Evolutionary conservation across 2,797 vertebrate species (phyloP), one percentile per base, ranked within the genome.

Genomic region (Hydrophis major): DNA sequence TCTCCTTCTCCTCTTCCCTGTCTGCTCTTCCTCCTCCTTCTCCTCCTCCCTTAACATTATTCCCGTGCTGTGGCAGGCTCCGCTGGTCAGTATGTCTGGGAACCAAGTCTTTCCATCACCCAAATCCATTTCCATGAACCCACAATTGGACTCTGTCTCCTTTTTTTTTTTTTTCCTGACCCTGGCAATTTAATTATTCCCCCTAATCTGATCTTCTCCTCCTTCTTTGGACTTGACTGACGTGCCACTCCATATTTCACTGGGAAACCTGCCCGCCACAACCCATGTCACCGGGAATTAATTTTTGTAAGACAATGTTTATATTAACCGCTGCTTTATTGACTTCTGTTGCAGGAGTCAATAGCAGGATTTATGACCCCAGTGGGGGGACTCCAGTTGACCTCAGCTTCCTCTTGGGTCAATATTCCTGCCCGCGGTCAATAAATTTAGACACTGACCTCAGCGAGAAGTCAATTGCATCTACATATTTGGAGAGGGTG

Each of bases 281-380:
- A 94, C 93, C 94, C 94, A 6, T 92, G 95, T 94, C 94, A 16
- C 89, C 0, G 47, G 94, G 89, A 97, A 97, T 97, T 97, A 96
- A 97, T 96, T 97, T 96, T 95, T 95, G 96, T 96, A 97, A 97
- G 97, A 96, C 96, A 96, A 96, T 97, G 97, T 98, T 97, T 98
- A 95, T 97, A 97, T 97, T 97, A 97, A 97, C 96, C 89, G 90
- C 96, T 97, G 96, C 94, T 91, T 96, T 95, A 97, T 97, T 95
- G 96, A 97, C 95, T 96, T 92, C 95, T 93, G 57, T 94, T 92
- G 91, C 74, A 11, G 16, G 28, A 94, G 96, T 94, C 96, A 93
- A 93, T 96, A 96, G 95, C 32, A 88, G 95, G 95, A 97, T 97
- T 97, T 97, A 97, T 97, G 96, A 96, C 96, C 96, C 94, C 61